Evolutionary conservation across 2,113 vertebrate species (phyloP).

Genomic region (Sakesphorus luctuosus): DNA sequence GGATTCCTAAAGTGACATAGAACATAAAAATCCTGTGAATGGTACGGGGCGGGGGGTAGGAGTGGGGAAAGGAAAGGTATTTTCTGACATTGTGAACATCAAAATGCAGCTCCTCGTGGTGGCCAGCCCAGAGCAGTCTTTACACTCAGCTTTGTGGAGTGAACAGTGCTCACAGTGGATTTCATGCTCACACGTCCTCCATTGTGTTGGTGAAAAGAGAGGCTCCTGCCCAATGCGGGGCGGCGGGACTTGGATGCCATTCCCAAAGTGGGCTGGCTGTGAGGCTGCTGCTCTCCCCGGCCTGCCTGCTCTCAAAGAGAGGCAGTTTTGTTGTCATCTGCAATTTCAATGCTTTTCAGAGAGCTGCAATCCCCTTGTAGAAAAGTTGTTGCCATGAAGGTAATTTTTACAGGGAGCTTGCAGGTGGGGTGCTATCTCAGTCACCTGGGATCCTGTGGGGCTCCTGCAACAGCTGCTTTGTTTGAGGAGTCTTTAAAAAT

Average conservation of each 20-base stretch:
- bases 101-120: neutral
- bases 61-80: neutral
- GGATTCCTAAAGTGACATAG: neutral
- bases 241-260: neutral
- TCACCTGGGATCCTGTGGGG: neutral
- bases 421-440: neutral
- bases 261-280: neutral
- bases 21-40: neutral
- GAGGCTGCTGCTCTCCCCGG: neutral
- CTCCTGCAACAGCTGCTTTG: neutral
- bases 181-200: conserved; percentile 41
- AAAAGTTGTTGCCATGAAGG: neutral
- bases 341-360: neutral
- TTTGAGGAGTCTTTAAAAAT: neutral
- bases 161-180: conserved; percentile 33
- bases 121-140: neutral
- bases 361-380: neutral
- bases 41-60: accelerated
- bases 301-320: neutral
- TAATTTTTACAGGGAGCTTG: neutral
- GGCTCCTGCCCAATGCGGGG: neutral
- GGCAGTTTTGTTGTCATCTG: neutral
- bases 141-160: neutral
- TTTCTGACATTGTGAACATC: neutral
- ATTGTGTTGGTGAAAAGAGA: conserved; percentile 36